Evolutionary conservation across 2,797 vertebrate species (phyloP), one percentile per base, ranked within the genome.

Genomic region (Phaenicophaeus curvirostris): DNA sequence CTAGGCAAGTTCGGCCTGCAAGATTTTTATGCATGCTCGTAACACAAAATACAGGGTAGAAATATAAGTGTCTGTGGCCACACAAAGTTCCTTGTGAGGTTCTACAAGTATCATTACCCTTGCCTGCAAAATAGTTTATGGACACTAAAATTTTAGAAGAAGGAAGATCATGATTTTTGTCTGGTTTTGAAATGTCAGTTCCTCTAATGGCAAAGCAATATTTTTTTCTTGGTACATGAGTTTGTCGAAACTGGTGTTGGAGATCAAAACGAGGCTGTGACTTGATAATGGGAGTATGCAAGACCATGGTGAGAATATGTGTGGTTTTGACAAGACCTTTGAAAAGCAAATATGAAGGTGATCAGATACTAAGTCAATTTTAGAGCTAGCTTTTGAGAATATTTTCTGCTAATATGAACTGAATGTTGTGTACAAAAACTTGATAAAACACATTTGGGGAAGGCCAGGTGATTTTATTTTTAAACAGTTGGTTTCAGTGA

Each of bases 381-480:
- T 75, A 68, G 42, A 75, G 25, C 6, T 58, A 31, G 8, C 50
- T 91, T 84, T 61, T 1, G 2, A 28, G 39, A 27, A 14, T 28
- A 13, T 81, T 93, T 92, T 67, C 46, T 75, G 41, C 31, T 61
- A 18, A 6, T 44, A 27, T 35, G 39, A 74, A 17, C 25, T 61
- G 14, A 2, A 63, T 3, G 9, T 28, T 71, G 61, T 35, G 17
- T 74, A 23, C 11, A 10, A 48, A 44, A 86, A n/a, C 51, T 73
- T 0, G 0, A 13, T 4, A 8, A 5, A 27, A 61, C 48, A 9
- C 2, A 13, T 14, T 9, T 53, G 35, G 1, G 7, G 30, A 92
- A 19, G 35, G 6, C 24, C 37, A 54, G 30, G 35, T 28, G 0
- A 5, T 73, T 85, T 95, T 69, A 13, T 42, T 42, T 54, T 37